phyloP scores from a whole-genome alignment of 2,113 vertebrate genomes.

The Chloebia gouldiae region DNA sequence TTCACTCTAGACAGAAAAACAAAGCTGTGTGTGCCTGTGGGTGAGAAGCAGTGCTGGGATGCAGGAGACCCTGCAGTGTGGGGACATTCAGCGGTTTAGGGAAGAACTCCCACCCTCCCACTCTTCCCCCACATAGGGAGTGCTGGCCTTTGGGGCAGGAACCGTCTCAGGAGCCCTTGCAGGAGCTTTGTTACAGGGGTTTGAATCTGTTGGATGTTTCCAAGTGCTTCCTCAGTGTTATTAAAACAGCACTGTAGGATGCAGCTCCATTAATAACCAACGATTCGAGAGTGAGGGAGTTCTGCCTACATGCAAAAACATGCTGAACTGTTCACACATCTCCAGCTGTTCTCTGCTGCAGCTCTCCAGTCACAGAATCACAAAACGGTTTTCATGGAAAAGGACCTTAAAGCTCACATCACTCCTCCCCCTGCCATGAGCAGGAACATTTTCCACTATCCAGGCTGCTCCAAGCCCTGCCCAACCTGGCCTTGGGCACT shows the following conservation, averaged over 20 bases:
- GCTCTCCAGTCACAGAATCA: neutral
- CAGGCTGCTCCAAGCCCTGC: neutral
- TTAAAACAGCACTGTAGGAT: neutral
- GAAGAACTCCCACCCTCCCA: neutral
- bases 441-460: fast-evolving
- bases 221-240: neutral
- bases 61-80: neutral
- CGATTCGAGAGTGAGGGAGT: neutral
- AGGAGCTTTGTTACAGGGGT: neutral
- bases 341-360: neutral
- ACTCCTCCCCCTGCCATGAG: neutral
- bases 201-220: neutral
- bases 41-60: neutral
- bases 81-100: neutral
- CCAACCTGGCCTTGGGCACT: neutral
- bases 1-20: neutral
- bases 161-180: neutral
- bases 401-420: neutral
- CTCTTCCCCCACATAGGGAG: neutral
- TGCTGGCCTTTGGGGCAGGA: neutral
- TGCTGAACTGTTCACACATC: neutral
- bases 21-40: neutral
- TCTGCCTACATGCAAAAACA: neutral
- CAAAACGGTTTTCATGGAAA: neutral
- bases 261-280: neutral